Base-by-base conservation (phyloP, 2,113 vertebrate species). In the Callopanchax toddi region DNA sequence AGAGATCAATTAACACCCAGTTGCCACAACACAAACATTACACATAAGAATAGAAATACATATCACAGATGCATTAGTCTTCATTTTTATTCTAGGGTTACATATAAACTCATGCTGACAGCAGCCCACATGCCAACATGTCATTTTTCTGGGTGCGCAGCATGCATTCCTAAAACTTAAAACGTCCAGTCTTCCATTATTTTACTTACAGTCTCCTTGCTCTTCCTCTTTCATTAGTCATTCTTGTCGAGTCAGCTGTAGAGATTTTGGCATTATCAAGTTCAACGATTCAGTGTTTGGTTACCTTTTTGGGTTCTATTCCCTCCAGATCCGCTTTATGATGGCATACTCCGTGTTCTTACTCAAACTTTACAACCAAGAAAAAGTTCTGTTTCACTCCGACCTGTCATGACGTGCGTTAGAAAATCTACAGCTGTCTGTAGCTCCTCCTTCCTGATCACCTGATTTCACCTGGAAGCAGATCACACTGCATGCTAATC, bases 391-490 rank as follows among this genome's bases (percentile, higher is more conserved):
- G 16, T 32, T 60, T 22, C 21, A 25, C 57, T 15, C 13, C 13
- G 48, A 43, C 71, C 72, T 79, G 80, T 83, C 66, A 65, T 68
- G 43, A 74, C 83, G 51, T 60, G 75, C 21, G 77, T 5, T 37
- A 18, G 11, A 25, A 48, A n/a, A 59, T 21, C 58, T 43, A 5
- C n/a, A n/a, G 34, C 68, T 7, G 29, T 42, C 5, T 57, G 4
- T 56, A 25, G 74, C 75, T 76, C 81, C 87, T 75, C 85, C 84
- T 21, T 21, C 60, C 32, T 11, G 6, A 40, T 37, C 52, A 80
- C 86, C 74, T 76, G 71, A 65, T 42, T 44, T 56, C 69, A 86
- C 82, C 79, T 86, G 82, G 42, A 60, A 68, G 55, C 16, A n/a
- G 17, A 40, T 17, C 44, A 21, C 20, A 45, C 43, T 1, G 22